A percentile compares a stretch with the other conserved stretches of the same genome.
phyloP scores from a whole-genome alignment of 1,140 invertebrate species.

The Saccostrea glomerata region DNA sequence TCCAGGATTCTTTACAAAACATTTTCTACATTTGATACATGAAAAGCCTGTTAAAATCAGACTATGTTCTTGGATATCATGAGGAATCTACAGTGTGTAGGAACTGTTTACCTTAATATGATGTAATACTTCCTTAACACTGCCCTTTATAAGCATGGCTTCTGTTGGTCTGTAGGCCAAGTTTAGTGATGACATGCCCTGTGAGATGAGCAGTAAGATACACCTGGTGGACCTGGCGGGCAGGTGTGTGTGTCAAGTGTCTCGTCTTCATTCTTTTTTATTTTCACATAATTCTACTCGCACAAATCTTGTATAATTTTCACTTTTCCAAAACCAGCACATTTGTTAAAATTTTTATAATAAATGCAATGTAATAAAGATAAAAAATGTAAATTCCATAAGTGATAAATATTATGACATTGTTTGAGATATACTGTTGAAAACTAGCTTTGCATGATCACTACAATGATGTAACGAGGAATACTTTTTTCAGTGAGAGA shows the following conservation, averaged over 20 bases:
- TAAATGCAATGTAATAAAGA: neutral
- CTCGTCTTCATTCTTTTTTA: neutral
- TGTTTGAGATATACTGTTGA: no score
- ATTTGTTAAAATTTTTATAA: neutral
- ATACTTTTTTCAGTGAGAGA: slow-evolving; percentile 81
- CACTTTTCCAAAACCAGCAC: neutral
- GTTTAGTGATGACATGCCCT: slow-evolving; percentile 80
- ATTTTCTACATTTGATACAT: no score
- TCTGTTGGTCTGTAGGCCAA: slow-evolving; percentile 75
- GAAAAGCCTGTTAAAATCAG: no score
- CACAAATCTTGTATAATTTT: neutral
- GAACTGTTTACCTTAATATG: neutral
- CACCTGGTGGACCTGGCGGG: slow-evolving; percentile 86
- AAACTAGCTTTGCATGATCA: no score
- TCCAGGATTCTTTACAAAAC: no score
- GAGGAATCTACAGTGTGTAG: neutral
- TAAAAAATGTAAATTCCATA: neutral
- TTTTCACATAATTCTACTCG: neutral
- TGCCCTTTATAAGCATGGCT: neutral
- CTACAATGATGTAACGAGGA: neutral
- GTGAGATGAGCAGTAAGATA: slow-evolving; percentile 83
- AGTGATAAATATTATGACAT: no score
- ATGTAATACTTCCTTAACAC: neutral
- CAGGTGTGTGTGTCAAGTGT: slow-evolving; percentile 75
- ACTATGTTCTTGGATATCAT: neutral